These are phyloP conservation scores for Polydrusus cervinus DNA, from an alignment of 2,888 invertebrate species.

Conservation along the genomic window DNA sequence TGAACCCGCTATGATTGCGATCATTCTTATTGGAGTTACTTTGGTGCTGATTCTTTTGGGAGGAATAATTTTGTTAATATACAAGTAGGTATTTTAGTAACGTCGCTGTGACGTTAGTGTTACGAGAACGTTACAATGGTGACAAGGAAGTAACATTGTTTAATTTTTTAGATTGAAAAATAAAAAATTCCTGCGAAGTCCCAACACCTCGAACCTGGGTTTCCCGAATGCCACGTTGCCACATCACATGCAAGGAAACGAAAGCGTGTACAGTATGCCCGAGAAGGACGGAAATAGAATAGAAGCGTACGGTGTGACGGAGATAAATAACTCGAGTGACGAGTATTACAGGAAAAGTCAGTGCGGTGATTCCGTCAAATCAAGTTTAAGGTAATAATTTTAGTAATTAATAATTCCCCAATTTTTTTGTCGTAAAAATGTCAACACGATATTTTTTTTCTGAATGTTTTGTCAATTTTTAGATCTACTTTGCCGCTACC, in stretches of 20 bases:
- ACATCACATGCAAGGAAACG: slow-evolving; percentile 69
- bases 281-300: slow-evolving; percentile 65
- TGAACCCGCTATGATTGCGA: slow-evolving; percentile 83
- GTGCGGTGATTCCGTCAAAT: slow-evolving; percentile 68
- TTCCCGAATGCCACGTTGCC: slow-evolving; percentile 69
- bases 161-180: slow-evolving; percentile 34
- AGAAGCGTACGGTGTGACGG: slow-evolving; percentile 76
- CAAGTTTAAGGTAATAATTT: slow-evolving; percentile 67
- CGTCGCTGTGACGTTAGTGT: no score
- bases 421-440: no score
- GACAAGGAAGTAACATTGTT: no score
- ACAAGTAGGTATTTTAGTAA: slow-evolving; percentile 40
- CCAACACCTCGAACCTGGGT: slow-evolving; percentile 77
- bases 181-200: slow-evolving; percentile 76
- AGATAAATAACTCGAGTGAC: slow-evolving; percentile 64
- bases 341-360: slow-evolving; percentile 76
- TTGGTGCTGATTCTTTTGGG: slow-evolving; percentile 81
- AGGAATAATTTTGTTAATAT: slow-evolving; percentile 79
- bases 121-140: no score
- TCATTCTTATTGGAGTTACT: slow-evolving; percentile 84
- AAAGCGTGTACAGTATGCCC: slow-evolving; percentile 71
- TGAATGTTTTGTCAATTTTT: neutral
- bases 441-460: neutral
- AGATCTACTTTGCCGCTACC: slow-evolving; percentile 73
- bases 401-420: no score